phyloP scores from a whole-genome alignment of 2,888 invertebrate genomes.

The Ceratothoa steindachneri region DNA sequence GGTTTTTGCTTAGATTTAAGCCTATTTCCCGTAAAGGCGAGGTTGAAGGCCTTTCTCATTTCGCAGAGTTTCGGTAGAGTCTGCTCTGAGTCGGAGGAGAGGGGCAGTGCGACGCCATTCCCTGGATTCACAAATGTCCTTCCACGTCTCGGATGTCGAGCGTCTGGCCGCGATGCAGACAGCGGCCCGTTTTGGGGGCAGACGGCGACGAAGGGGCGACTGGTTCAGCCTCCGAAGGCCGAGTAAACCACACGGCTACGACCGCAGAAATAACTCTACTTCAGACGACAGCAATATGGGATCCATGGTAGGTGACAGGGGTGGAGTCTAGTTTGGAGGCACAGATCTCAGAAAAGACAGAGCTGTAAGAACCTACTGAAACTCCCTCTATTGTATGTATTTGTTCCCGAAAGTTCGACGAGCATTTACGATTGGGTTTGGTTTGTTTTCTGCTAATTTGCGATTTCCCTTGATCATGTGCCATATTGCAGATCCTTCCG shows the following conservation, averaged over 20 bases:
- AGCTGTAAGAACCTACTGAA: neutral
- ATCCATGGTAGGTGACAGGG: constrained; percentile 45
- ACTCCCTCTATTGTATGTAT: no score
- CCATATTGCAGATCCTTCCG: constrained; percentile 39
- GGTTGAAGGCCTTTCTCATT: no score
- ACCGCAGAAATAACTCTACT: constrained; percentile 31
- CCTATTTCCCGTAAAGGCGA: no score
- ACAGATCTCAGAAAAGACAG: neutral
- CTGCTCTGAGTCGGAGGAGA: constrained; percentile 51
- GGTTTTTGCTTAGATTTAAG: no score
- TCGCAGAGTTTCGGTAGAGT: constrained; percentile 72
- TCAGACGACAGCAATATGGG: constrained; percentile 46
- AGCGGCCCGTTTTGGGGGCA: constrained; percentile 28
- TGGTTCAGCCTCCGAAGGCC: constrained; percentile 9
- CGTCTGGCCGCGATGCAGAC: constrained; percentile 35
- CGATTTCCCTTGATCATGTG: no score
- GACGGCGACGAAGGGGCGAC: neutral
- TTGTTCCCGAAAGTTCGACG: no score
- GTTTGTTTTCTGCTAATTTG: no score
- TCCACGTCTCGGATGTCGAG: constrained; percentile 45
- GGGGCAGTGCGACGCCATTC: constrained; percentile 65
- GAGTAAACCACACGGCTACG: neutral
- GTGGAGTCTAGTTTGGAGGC: neutral
- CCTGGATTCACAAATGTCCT: constrained; percentile 63
- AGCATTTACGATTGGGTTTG: no score